These are phyloP conservation scores for Brachymystax lenok DNA, from an alignment of 2,797 vertebrate species.

Conservation along the genomic window DNA sequence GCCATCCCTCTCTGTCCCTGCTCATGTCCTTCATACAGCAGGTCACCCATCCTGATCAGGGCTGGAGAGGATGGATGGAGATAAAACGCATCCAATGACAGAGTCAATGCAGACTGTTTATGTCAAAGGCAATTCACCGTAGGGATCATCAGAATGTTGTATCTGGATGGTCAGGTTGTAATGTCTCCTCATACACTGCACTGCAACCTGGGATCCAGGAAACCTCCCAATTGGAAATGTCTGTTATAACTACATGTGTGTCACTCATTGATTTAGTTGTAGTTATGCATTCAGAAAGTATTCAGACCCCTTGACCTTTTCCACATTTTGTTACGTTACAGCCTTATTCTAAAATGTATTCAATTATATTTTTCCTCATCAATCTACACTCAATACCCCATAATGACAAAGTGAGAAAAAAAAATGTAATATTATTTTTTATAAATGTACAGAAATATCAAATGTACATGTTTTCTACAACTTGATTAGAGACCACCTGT, in stretches of 20 bases:
- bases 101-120: background rate
- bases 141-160: constrained; percentile 60
- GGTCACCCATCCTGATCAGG: constrained; percentile 79
- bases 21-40: constrained; percentile 64
- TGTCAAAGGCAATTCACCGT: constrained; percentile 61
- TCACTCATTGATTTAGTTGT: background rate
- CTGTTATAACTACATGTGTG: constrained; percentile 1
- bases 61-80: constrained; percentile 61
- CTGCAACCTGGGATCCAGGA: constrained; percentile 64
- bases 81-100: background rate
- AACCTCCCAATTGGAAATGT: constrained; percentile 50
- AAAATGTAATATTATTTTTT: too few relatives aligned
- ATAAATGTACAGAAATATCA: too few relatives aligned
- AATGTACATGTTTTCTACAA: too few relatives aligned
- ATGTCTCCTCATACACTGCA: constrained; percentile 72
- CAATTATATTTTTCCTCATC: too few relatives aligned
- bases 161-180: constrained; percentile 77
- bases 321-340: too few relatives aligned
- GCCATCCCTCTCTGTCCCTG: constrained; percentile 55
- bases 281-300: background rate
- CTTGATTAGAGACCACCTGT: too few relatives aligned
- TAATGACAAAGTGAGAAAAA: too few relatives aligned
- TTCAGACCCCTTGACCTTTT: constrained; percentile 18
- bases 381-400: too few relatives aligned
- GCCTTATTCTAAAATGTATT: too few relatives aligned